Percentiles rank a stretch among this genome's conserved stretches.
Evolutionary conservation across 2,113 vertebrate species (phyloP).

Genomic region (Osmerus eperlanus): DNA sequence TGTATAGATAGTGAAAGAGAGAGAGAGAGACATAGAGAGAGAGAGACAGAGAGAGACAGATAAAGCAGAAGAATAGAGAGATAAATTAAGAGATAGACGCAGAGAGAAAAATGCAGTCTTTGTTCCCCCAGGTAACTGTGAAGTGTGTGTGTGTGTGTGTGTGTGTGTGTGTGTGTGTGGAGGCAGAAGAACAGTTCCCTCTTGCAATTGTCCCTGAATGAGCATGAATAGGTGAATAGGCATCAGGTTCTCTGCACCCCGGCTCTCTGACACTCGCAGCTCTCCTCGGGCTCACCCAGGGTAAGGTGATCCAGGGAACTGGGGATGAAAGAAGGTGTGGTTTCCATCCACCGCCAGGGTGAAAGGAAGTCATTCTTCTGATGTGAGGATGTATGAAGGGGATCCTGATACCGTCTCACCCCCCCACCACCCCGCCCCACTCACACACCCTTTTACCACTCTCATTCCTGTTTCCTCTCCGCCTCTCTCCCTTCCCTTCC

Average conservation of each 20-base stretch:
- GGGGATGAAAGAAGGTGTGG: not conserved
- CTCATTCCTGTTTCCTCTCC: not conserved
- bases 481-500: not conserved
- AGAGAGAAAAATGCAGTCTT: not conserved
- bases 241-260: not conserved
- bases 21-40: no score
- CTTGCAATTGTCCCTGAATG: not conserved
- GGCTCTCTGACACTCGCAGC: not conserved
- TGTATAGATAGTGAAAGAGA: slow-evolving; percentile 28
- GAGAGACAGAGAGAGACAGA: slow-evolving; percentile 10
- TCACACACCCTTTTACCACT: no score
- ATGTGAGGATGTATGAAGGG: no score
- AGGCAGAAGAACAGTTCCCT: not conserved
- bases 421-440: no score
- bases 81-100: not conserved
- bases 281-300: not conserved
- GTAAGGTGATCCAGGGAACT: not conserved
- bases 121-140: not conserved
- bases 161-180: not conserved
- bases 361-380: not conserved
- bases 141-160: no score
- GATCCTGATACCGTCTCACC: no score
- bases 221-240: not conserved
- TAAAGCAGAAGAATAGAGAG: not conserved
- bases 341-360: not conserved